Percentiles rank a stretch among this genome's conserved stretches.
phyloP scores from a whole-genome alignment of 2,113 vertebrate genomes.

The Ibidorhyncha struthersii region DNA sequence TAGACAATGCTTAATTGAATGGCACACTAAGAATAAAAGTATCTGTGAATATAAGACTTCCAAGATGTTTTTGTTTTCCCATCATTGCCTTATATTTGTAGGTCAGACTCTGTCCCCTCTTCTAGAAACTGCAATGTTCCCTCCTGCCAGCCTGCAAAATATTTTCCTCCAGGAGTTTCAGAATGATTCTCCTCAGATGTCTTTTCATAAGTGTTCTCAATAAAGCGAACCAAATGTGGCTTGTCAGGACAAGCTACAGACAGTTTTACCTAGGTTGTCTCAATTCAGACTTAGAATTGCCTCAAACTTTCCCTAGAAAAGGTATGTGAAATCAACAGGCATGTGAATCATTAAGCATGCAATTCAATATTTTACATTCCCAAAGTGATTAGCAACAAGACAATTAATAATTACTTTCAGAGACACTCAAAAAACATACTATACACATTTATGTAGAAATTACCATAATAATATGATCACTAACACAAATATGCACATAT shows the following conservation, averaged over 20 bases:
- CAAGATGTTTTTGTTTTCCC: neutral
- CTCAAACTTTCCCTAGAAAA: neutral
- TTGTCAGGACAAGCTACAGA: neutral
- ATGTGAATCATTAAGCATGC: neutral
- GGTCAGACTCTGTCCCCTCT: neutral
- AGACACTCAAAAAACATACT: conserved; percentile 35
- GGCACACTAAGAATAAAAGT: neutral
- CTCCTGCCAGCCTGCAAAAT: neutral
- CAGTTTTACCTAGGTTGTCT: neutral
- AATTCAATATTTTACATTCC: neutral
- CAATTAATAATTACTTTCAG: conserved; percentile 12
- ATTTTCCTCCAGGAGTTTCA: neutral
- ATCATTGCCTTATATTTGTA: neutral
- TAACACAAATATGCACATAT: conserved; percentile 63
- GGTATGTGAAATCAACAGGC: neutral
- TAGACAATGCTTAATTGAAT: neutral
- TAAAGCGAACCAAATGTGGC: neutral
- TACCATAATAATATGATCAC: conserved; percentile 54
- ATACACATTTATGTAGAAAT: conserved; percentile 52
- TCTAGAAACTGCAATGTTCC: neutral
- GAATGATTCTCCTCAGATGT: neutral
- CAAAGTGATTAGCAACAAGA: neutral
- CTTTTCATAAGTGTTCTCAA: neutral
- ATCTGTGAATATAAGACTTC: neutral
- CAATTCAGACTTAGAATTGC: neutral